Percentiles rank a stretch among this genome's conserved stretches.
phyloP scores from a whole-genome alignment of 2,888 invertebrate species.

The Volucella inflata region DNA sequence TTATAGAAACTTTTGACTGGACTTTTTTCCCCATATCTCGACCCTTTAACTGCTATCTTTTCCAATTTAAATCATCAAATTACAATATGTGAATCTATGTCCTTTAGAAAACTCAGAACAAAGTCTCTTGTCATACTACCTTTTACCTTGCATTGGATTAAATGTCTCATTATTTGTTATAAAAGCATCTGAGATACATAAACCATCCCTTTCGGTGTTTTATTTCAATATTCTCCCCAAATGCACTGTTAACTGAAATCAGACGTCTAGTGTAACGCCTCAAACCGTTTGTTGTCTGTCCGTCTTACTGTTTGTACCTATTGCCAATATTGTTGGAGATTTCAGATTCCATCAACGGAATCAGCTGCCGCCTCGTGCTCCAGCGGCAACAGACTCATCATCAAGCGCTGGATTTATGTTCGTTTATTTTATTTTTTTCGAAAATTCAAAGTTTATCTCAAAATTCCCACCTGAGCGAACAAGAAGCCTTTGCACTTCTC shows the following conservation, averaged over 20 bases:
- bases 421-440: not conserved
- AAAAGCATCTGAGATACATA: not conserved
- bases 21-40: no score
- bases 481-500: not conserved
- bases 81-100: no score
- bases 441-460: slow-evolving; percentile 56
- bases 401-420: slow-evolving; percentile 25
- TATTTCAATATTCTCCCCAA: slow-evolving; percentile 60
- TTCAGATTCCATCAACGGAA: slow-evolving; percentile 71
- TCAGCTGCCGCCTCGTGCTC: slow-evolving; percentile 33
- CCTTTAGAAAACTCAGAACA: no score
- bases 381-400: slow-evolving; percentile 21
- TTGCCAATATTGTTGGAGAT: slow-evolving; percentile 48
- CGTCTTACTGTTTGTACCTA: slow-evolving; percentile 42
- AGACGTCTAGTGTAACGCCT: slow-evolving; percentile 74
- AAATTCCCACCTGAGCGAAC: slow-evolving; percentile 70
- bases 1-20: no score
- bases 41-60: no score
- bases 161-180: no score
- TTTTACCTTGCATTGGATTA: no score
- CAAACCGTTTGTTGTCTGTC: slow-evolving; percentile 51
- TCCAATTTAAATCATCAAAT: no score
- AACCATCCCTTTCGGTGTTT: slow-evolving; percentile 39
- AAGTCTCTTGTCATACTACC: no score
- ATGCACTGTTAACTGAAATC: slow-evolving; percentile 61